These are phyloP conservation scores for Neodiprion pinetum DNA, from an alignment of 1,140 invertebrate species.

Conservation along the genomic window DNA sequence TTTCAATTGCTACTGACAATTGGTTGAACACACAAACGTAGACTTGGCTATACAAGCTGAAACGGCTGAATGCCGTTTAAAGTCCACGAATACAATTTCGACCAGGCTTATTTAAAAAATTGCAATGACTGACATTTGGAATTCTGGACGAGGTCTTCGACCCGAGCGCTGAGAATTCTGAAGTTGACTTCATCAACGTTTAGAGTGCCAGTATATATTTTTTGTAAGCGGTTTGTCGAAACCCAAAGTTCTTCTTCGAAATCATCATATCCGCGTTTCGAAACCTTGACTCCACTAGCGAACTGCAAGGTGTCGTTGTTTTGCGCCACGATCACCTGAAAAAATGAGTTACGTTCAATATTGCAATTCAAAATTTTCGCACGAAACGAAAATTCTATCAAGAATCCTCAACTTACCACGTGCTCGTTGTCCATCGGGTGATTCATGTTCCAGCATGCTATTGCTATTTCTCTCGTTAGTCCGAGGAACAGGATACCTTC, in stretches of 20 bases:
- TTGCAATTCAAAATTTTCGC: neutral
- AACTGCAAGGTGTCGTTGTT: slow-evolving; percentile 29
- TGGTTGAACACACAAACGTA: too few species aligned
- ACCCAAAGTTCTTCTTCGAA: neutral
- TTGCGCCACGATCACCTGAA: slow-evolving; percentile 10
- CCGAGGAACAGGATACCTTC: slow-evolving; percentile 50
- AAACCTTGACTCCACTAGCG: slow-evolving; percentile 27
- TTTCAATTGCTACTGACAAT: too few species aligned
- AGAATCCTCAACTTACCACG: slow-evolving; percentile 30
- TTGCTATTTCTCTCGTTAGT: slow-evolving; percentile 42
- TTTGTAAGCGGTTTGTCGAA: neutral
- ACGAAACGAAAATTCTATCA: neutral
- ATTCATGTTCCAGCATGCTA: slow-evolving; percentile 52
- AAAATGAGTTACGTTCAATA: slow-evolving; percentile 7
- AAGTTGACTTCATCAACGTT: slow-evolving; percentile 19
- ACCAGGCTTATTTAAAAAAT: too few species aligned
- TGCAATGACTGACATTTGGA: neutral
- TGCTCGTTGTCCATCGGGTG: slow-evolving; percentile 21
- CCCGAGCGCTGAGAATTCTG: neutral
- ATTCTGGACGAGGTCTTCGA: neutral
- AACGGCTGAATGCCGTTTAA: too few species aligned
- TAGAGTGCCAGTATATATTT: slow-evolving; percentile 16
- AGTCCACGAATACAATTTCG: too few species aligned
- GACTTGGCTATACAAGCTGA: too few species aligned
- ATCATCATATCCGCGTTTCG: neutral